Base-by-base conservation (phyloP, 2,888 invertebrate genomes). In the Myopa tessellatipennis region DNA sequence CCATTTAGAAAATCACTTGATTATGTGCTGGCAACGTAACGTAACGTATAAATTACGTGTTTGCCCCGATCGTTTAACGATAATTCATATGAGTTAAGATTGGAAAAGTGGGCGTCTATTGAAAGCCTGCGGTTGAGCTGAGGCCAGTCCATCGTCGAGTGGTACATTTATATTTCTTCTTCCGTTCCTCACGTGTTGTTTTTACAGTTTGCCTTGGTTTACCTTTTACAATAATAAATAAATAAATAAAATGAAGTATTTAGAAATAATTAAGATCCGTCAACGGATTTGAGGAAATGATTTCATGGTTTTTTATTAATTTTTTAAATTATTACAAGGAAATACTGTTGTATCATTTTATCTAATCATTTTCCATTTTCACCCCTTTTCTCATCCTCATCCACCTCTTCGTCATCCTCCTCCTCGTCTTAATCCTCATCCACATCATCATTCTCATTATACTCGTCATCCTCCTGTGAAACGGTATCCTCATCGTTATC, bases 1-100 rank as follows among this genome's bases (percentile, higher is more conserved):
- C 81, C 81, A 82, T 81, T 84, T 83, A 79, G 80, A 82, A 83
- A 84, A 84, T 84, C 82, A 84, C 84, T 84, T 84, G 84, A 84
- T 84, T 84, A 84, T 81, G 81, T 81, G 81, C 81, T 81, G 69
- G 79, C 78, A 74, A 80, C 68, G 69, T 34, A 69, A 61, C 61
- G 38, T 73, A 60, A 38, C 60, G 60, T 38, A 73, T 61, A 60
- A 60, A 73, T 60, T 73, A 61, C 61, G 40, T 61, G 38, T 52
- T 72, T 60, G 58, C 58, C 38, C 14, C 52, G 71, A 72, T 58
- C 71, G 60, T 58, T 72, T 60, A 38, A 60, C 60, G 58, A 72
- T 58, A 72, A 72, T 60, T 72, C 71, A 72, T 60, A 50, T 8
- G 16, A 60, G 26, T 18, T n/a, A 60, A 60, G 60, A 60, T 10